These are phyloP conservation scores for Nomada flava DNA, from an alignment of 2,888 invertebrate genomes.

Conservation along the genomic window DNA sequence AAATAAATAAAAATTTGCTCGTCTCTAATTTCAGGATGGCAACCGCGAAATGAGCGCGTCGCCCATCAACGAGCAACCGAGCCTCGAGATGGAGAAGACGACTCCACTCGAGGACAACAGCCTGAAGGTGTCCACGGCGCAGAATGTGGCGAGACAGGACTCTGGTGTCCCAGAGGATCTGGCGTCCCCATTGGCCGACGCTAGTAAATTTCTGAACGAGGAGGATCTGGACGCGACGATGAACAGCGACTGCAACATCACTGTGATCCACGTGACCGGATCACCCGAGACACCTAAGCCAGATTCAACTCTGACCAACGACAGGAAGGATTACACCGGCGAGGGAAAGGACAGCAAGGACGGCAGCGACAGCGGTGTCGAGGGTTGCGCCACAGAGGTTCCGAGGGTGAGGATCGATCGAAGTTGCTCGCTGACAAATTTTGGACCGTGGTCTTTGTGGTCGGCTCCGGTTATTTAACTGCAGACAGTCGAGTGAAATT, in stretches of 20 bases:
- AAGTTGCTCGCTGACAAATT: neutral
- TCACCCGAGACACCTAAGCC: slow-evolving; percentile 51
- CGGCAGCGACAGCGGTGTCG: slow-evolving; percentile 93
- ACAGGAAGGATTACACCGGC: slow-evolving; percentile 71
- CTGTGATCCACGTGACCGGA: slow-evolving; percentile 79
- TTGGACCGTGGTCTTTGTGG: neutral
- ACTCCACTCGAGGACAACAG: slow-evolving; percentile 67
- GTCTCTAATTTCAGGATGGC: slow-evolving; percentile 44
- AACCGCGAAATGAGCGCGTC: slow-evolving; percentile 47
- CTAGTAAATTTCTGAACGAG: slow-evolving; percentile 49
- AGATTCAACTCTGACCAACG: slow-evolving; percentile 48
- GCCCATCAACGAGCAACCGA: slow-evolving; percentile 52
- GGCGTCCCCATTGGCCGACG: slow-evolving; percentile 72
- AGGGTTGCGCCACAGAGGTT: slow-evolving; percentile 86
- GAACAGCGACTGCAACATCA: slow-evolving; percentile 80
- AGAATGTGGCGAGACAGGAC: slow-evolving; percentile 79
- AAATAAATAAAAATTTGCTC: neutral
- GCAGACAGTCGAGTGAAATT: too few species aligned
- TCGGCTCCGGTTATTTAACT: too few species aligned
- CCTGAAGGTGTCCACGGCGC: slow-evolving; percentile 68
- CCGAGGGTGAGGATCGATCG: slow-evolving; percentile 78
- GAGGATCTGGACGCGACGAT: slow-evolving; percentile 75
- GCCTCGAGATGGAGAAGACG: slow-evolving; percentile 70
- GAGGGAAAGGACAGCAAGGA: slow-evolving; percentile 85
- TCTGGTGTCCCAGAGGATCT: slow-evolving; percentile 81